Conservation (phyloP, 2,797 vertebrate genomes). For the Poeciliopsis presidionis region DNA sequence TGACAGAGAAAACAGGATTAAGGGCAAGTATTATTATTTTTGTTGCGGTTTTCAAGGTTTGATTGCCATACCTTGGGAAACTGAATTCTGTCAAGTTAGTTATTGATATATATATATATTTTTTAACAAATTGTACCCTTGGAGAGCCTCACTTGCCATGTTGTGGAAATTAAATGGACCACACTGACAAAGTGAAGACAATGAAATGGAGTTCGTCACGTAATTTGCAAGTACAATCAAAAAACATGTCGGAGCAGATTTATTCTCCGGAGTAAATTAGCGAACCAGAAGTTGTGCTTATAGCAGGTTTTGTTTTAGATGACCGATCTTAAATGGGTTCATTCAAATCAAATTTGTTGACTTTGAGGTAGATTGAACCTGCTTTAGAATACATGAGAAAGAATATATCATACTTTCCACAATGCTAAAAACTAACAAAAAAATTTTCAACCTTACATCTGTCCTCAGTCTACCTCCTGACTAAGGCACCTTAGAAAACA, state of each 20-base stretch:
- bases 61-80: constrained; percentile 29
- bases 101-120: constrained; percentile 38
- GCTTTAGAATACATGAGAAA: neutral
- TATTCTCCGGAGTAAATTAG: neutral
- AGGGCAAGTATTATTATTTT: constrained; percentile 45
- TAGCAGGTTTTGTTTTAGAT: neutral
- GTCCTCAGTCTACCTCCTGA: neutral
- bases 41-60: constrained; percentile 21
- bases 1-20: constrained; percentile 46
- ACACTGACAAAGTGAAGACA: constrained; percentile 29
- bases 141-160: constrained; percentile 27
- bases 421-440: neutral
- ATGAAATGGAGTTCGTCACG: constrained; percentile 3
- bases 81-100: constrained; percentile 24
- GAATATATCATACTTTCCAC: neutral
- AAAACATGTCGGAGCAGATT: neutral
- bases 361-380: neutral
- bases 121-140: constrained; percentile 35
- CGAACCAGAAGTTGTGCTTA: neutral
- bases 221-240: constrained; percentile 12
- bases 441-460: neutral
- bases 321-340: neutral
- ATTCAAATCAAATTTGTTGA: neutral
- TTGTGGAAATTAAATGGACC: constrained; percentile 23
- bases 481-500: neutral